Evolutionary conservation across 2,113 vertebrate genomes (phyloP), one percentile per base, ranked within the genome.

Genomic region (Chionodraco myersi): DNA sequence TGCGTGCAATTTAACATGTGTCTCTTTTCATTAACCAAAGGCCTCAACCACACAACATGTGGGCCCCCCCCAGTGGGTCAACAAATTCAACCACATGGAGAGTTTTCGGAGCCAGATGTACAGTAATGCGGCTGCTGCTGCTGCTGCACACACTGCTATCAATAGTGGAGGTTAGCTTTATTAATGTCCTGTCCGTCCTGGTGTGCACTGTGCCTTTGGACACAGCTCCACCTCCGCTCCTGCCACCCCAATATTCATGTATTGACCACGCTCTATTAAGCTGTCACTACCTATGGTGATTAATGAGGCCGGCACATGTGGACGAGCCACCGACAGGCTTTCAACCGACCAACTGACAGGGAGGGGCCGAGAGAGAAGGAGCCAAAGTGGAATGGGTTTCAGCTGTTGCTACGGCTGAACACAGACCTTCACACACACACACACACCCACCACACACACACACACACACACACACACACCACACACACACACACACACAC

Each of bases 191-290:
- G 21, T 21, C 21, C n/a, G 63, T 67, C 79, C 82, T 85, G 65
- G 74, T 72, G 67, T 80, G 65, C 61, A 12, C 62, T 8, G 44
- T 70, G 81, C 81, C 81, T 91, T 82, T 72, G 75, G 88, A 77
- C 91, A 71, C 26, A 60, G 71, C 79, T 77, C 79, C 83, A 80
- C 86, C 72, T 80, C 71, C 56, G 69, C 70, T 78, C 30, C 75
- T 64, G 80, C 83, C 74, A 87, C 75, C 56, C 80, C 78, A 69
- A 93, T 93, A 94, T 94, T 93, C 90, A 92, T 94, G 92, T 92
- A 88, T 89, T 77, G 87, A 86, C 77, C 79, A 92, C 65, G 84
- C 89, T 94, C 92, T 94, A 93, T 94, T 93, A 93, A 89, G 86
- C 90, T 93, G 93, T 93, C 93, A 91, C 82, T 70, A 67, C 72